Base-by-base conservation (phyloP, 2,797 vertebrate genomes). In the Sebastes dallii region DNA sequence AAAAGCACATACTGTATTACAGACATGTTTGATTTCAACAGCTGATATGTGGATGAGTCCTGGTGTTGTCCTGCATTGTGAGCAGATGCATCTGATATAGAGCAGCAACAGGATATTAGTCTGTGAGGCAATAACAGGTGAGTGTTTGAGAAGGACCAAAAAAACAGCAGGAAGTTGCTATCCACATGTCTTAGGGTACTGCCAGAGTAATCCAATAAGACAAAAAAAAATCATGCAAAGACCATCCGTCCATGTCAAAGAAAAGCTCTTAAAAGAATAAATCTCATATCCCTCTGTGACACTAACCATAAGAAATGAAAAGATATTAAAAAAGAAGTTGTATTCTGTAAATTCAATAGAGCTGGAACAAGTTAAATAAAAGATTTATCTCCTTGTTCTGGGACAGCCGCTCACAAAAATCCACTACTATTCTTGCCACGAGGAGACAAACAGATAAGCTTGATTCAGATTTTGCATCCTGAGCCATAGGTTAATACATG, bases 91-190 rank as follows among this genome's bases (percentile, higher is more conserved):
- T 58, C 46, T 59, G 24, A 70, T 55, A 24, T 13, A 74, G 14
- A 32, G 12, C 12, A 59, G 25, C 20, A 60, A 75, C 66, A 78
- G 66, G 67, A 86, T 78, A 80, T 78, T 73, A 75, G 34, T 72
- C 62, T 80, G 32, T 36, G 39, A 62, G 67, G 8, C 66, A 82
- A 81, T 66, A 81, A 42, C 25, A 68, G 25, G 55, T 42, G 16
- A 68, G 30, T 39, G 46, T 46, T 68, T 59, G 50, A 56, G 22
- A 68, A 62, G 2, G 30, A 70, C 25, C 65, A 55, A 14, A 29
- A 59, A 68, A 55, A 30, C 6, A 39, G 30, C 29, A 27, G 50
- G 30, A 30, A 50, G 65, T 34, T 61, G 14, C n/a, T 52, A 16
- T 34, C 9, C 13, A 32, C 20, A 34, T 69, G 36, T 75, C 14